Evolutionary conservation across 2,113 vertebrate genomes (phyloP).

Genomic region (Aplodontia rufa): DNA sequence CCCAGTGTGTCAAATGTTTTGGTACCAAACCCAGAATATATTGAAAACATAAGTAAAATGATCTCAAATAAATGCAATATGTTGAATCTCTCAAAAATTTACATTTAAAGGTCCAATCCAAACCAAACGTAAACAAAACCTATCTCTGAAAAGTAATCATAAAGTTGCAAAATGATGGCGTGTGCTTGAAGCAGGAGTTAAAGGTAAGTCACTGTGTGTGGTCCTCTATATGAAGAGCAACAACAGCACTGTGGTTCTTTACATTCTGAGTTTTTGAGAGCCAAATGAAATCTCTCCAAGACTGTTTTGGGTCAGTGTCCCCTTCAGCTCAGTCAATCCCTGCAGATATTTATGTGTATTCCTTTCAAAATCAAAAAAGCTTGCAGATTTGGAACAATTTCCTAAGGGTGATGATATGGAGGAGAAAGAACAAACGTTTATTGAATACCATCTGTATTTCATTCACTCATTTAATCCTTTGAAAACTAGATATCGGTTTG

Average conservation of each 20-base stretch:
- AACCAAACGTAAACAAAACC: slow-evolving; percentile 3
- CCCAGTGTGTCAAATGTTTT: background rate
- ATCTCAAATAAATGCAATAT: background rate
- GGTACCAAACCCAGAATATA: background rate
- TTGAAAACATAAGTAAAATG: slow-evolving; percentile 45
- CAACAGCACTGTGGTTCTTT: background rate
- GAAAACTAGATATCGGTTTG: background rate
- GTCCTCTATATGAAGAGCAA: accelerated
- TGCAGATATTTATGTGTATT: background rate
- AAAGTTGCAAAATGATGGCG: background rate
- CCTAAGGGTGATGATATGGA: background rate
- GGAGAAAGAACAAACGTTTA: background rate
- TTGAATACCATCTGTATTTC: background rate
- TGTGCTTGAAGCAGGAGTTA: background rate
- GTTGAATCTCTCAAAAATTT: background rate
- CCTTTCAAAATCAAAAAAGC: background rate
- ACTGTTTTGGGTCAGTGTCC: accelerated
- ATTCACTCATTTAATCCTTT: background rate
- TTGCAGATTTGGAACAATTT: background rate
- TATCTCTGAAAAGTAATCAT: background rate
- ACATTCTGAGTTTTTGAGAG: background rate
- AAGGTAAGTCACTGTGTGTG: background rate
- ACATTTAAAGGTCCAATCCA: background rate
- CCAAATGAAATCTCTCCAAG: background rate
- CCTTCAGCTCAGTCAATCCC: background rate